Evolutionary conservation across 2,888 invertebrate genomes (phyloP), one percentile per base, ranked within the genome.

Genomic region (Ophonus ardosiacus): DNA sequence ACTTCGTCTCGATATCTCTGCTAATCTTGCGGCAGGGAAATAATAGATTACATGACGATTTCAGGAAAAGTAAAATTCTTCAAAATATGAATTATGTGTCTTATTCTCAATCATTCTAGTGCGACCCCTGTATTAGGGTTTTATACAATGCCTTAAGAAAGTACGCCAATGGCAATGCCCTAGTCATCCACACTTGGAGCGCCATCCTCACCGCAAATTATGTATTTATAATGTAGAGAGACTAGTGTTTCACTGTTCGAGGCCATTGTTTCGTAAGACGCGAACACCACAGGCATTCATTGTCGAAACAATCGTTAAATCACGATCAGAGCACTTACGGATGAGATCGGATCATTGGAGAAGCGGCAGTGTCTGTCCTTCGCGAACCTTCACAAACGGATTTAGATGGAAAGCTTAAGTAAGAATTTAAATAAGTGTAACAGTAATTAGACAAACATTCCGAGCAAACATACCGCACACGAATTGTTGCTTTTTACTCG

Each of bases 261-360:
- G 83, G 83, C 74, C 83, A 57, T 31, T 56, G 74, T 83, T 83
- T 74, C 61, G 61, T 71, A 83, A 83, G 71, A 38, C 65, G 57
- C 51, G 43, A 63, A 81, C 63, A 82, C 71, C 68, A 82, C 51
- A 82, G 71, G 71, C 71, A 83, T 76, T 71, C 59, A 83, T 83
- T 83, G 83, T 83, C 83, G 83, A 83, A 83, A 83, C 83, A 76
- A 83, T 83, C 83, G 83, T 83, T 83, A 74, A 83, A 83, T 83
- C 83, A 83, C 83, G 83, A 74, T 61, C 74, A 83, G 76, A 78
- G 18, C 71, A 74, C 71, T 74, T 74, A 68, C 68, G 68, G 68
- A 68, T 68, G 71, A 74, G 71, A 74, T 74, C 71, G 43, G 71
- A 74, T 43, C 17, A 74, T 74, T 43, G 40, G 15, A 31, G 18